These are phyloP conservation scores for Orestias chungarensis DNA, from an alignment of 2,797 vertebrate genomes.

Conservation along the genomic window DNA sequence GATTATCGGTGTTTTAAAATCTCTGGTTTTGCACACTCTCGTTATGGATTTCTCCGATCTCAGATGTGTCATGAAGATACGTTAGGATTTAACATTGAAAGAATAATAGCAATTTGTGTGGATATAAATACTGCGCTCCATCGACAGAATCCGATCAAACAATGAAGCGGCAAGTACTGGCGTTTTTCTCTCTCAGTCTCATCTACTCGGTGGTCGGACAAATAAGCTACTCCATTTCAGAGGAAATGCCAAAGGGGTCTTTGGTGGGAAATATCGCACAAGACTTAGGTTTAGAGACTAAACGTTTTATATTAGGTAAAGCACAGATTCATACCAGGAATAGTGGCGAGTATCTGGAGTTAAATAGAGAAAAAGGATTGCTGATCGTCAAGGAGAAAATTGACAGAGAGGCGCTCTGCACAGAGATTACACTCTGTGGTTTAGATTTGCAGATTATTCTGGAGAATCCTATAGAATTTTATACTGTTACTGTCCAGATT, in stretches of 20 bases:
- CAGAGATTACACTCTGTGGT: slow-evolving; percentile 76
- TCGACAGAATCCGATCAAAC: slow-evolving; percentile 41
- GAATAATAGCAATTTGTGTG: background rate
- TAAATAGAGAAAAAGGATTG: slow-evolving; percentile 82
- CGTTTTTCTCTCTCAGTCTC: slow-evolving; percentile 74
- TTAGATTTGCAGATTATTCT: slow-evolving; percentile 85
- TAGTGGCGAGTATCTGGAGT: slow-evolving; percentile 79
- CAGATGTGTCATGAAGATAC: background rate
- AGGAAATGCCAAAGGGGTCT: slow-evolving; percentile 83
- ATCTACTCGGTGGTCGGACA: slow-evolving; percentile 66
- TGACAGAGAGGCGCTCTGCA: slow-evolving; percentile 86
- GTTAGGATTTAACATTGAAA: background rate
- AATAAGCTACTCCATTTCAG: slow-evolving; percentile 85
- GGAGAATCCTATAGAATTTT: slow-evolving; percentile 86
- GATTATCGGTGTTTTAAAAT: background rate
- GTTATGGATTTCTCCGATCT: background rate
- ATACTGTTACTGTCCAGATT: slow-evolving; percentile 77
- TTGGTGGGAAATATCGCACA: slow-evolving; percentile 66
- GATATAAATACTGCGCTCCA: background rate
- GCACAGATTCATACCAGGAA: slow-evolving; percentile 75
- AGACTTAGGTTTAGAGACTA: slow-evolving; percentile 70
- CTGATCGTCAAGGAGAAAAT: slow-evolving; percentile 85
- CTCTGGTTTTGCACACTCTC: background rate
- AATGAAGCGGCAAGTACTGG: slow-evolving; percentile 77
- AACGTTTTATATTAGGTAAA: slow-evolving; percentile 74